Conservation (phyloP, 1,140 invertebrate genomes). For the Drosophila saltans region DNA sequence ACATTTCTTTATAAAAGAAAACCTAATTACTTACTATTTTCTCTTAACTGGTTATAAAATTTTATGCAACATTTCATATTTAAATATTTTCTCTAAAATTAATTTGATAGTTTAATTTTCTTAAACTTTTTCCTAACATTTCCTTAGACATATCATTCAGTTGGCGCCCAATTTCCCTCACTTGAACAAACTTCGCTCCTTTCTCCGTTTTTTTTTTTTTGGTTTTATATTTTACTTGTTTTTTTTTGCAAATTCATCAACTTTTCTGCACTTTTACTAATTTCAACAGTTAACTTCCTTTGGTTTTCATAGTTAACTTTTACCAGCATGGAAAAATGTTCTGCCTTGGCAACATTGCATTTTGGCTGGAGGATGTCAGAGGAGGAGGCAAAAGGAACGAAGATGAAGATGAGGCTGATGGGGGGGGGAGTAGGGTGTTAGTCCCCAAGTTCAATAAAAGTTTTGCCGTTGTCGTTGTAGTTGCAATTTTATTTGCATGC, state of each 20-base stretch:
- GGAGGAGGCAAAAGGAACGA: too few species aligned
- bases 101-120: too few species aligned
- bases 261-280: conserved; percentile 82
- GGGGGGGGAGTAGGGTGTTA: conserved; percentile 34
- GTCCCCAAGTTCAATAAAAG: conserved; percentile 81
- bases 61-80: too few species aligned
- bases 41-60: too few species aligned
- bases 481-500: conserved; percentile 79
- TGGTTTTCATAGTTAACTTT: conserved; percentile 83
- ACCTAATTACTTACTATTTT: too few species aligned
- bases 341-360: conserved; percentile 67
- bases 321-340: conserved; percentile 80
- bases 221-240: background rate
- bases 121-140: too few species aligned
- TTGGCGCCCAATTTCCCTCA: background rate
- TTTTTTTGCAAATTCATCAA: conserved; percentile 72
- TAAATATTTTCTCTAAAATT: too few species aligned
- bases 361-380: conserved; percentile 4
- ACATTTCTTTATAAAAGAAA: too few species aligned
- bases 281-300: conserved; percentile 82
- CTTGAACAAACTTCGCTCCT: background rate
- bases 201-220: background rate
- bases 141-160: background rate
- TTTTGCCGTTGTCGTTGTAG: conserved; percentile 61
- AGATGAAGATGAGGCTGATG: background rate